These are phyloP conservation scores for Calliphora vomitoria DNA, from an alignment of 2,888 invertebrate species.

Conservation along the genomic window DNA sequence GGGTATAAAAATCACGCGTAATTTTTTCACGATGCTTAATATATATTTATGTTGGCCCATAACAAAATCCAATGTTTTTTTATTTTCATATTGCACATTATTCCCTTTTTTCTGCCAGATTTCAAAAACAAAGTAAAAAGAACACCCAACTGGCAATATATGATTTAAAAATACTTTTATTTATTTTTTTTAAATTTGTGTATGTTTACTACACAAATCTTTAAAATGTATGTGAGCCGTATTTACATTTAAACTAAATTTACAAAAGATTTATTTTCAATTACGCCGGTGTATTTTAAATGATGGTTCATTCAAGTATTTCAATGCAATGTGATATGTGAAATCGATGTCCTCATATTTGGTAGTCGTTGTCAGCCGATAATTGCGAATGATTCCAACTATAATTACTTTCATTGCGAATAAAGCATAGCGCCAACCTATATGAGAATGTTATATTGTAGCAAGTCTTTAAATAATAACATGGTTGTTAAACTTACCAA, in stretches of 20 bases:
- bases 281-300: constrained; percentile 65
- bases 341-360: constrained; percentile 72
- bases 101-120: too few relatives aligned
- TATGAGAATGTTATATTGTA: background rate
- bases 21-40: too few relatives aligned
- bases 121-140: too few relatives aligned
- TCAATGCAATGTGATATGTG: constrained; percentile 60
- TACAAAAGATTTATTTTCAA: background rate
- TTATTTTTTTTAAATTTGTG: too few relatives aligned
- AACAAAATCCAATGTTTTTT: too few relatives aligned
- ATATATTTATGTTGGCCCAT: too few relatives aligned
- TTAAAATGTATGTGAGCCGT: too few relatives aligned
- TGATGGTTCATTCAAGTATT: constrained; percentile 65
- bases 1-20: too few relatives aligned
- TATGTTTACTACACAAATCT: too few relatives aligned
- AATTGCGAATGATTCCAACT: constrained; percentile 73
- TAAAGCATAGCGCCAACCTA: constrained; percentile 77
- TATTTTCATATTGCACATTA: too few relatives aligned
- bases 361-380: constrained; percentile 66
- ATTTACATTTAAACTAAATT: background rate
- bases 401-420: constrained; percentile 72
- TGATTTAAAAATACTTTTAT: too few relatives aligned
- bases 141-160: too few relatives aligned
- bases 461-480: background rate
- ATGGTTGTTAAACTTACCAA: constrained; percentile 73